Evolutionary conservation across 2,113 vertebrate species (phyloP).

Genomic region (Tetraodon nigroviridis): DNA sequence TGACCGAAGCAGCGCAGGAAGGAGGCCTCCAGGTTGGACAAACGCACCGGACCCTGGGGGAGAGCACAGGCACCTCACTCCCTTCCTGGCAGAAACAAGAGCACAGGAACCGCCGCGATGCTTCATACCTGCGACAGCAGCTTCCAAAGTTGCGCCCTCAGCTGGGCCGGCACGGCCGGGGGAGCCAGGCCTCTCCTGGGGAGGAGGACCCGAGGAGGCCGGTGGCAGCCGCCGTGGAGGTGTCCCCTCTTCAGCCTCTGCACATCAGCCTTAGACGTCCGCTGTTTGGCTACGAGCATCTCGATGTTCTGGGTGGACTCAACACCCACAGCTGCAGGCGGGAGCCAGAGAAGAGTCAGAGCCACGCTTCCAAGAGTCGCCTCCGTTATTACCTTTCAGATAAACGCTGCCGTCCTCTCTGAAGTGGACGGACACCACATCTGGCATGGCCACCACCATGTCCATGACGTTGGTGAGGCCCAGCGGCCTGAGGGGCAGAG

Average conservation of each 20-base stretch:
- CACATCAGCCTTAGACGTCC: conserved; percentile 19
- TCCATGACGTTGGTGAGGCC: conserved; percentile 82
- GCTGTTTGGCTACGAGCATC: conserved; percentile 81
- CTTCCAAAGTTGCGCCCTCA: conserved; percentile 81
- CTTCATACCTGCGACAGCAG: conserved; percentile 71
- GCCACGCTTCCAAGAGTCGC: too few species aligned
- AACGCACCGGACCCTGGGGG: conserved; percentile 73
- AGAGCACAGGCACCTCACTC: conserved; percentile 28
- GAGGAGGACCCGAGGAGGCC: conserved; percentile 11
- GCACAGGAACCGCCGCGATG: not conserved
- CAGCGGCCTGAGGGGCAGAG: conserved; percentile 76
- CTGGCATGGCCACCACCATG: conserved; percentile 83
- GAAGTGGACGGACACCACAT: conserved; percentile 74
- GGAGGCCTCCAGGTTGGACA: conserved; percentile 76
- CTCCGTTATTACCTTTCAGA: conserved; percentile 82
- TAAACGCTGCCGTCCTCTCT: conserved; percentile 55
- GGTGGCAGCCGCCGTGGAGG: not conserved
- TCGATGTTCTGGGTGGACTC: conserved; percentile 80
- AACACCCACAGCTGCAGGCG: conserved; percentile 75
- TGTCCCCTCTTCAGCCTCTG: conserved; percentile 10
- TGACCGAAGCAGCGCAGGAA: conserved; percentile 79
- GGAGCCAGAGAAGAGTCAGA: not conserved
- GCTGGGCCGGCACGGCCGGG: conserved; percentile 69
- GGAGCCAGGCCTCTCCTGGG: conserved; percentile 64
- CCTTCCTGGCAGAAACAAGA: too few species aligned